These are phyloP conservation scores for Synodontis membranacea DNA, from an alignment of 2,113 vertebrate genomes.

Conservation along the genomic window DNA sequence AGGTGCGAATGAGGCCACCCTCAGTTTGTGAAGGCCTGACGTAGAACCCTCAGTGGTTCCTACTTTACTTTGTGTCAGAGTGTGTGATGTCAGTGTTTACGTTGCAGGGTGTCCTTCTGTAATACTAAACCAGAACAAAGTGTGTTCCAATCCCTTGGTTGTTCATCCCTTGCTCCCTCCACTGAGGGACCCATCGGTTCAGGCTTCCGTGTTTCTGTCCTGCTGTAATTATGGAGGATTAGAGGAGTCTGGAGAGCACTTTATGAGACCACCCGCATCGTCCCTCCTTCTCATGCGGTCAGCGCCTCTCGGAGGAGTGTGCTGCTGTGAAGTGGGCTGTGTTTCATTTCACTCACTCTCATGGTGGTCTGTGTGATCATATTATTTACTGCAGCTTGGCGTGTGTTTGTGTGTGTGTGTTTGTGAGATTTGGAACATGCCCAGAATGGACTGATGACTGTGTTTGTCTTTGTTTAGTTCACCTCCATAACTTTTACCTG, in stretches of 20 bases:
- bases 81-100: not conserved
- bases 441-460: not conserved
- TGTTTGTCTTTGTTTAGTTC: not conserved
- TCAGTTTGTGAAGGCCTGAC: not conserved
- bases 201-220: constrained; percentile 16
- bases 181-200: not conserved
- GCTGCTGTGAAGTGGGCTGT: constrained; percentile 16
- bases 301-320: constrained; percentile 7
- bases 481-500: constrained; percentile 15
- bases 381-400: not conserved
- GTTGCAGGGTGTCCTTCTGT: not conserved
- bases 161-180: not conserved
- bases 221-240: constrained; percentile 39
- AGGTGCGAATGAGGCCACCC: too few species aligned
- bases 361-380: constrained; percentile 50
- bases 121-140: not conserved
- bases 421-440: not conserved
- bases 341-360: constrained; percentile 51
- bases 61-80: not conserved
- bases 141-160: not conserved
- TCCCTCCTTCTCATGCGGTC: constrained; percentile 42
- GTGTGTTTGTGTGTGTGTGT: constrained; percentile 36
- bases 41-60: not conserved
- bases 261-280: constrained; percentile 47
- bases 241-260: constrained; percentile 28